A percentile compares a stretch with the other conserved stretches of the same genome.
These are phyloP conservation scores for Stegodyphus mimosarum DNA, from an alignment of 1,140 invertebrate genomes.

Conservation along the genomic window DNA sequence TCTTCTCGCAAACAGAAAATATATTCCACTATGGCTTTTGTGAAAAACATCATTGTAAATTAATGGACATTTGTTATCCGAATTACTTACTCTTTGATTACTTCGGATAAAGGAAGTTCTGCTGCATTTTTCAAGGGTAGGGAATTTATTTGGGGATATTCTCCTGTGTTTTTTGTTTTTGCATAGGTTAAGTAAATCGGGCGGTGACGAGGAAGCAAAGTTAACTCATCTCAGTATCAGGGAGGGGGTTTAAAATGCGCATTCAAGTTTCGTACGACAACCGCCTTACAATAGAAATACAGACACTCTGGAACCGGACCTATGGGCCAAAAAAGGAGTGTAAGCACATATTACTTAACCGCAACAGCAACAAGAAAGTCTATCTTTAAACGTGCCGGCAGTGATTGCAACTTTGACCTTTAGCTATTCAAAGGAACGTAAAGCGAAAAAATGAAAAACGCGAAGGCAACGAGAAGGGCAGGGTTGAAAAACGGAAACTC, in stretches of 20 bases:
- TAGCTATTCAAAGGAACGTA: slow-evolving; percentile 23
- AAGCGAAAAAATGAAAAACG: slow-evolving; percentile 21
- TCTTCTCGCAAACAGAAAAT: too few species aligned
- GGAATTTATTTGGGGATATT: too few species aligned
- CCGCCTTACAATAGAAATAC: slow-evolving; percentile 20
- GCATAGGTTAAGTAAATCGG: too few species aligned
- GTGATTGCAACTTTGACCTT: slow-evolving; percentile 45
- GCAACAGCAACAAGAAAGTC: slow-evolving; percentile 17
- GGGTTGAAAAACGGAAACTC: slow-evolving; percentile 19
- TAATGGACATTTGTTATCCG: too few species aligned
- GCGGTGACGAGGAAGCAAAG: too few species aligned
- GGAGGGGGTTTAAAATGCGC: neutral
- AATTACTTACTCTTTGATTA: too few species aligned
- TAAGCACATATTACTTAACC: slow-evolving; percentile 1
- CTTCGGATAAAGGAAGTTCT: too few species aligned
- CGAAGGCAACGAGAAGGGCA: slow-evolving; percentile 19
- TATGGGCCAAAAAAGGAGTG: slow-evolving; percentile 34
- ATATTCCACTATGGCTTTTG: too few species aligned
- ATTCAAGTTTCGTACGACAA: slow-evolving; percentile 7
- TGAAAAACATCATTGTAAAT: too few species aligned
- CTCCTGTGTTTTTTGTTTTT: too few species aligned
- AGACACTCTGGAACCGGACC: slow-evolving; percentile 48
- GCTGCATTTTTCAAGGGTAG: too few species aligned
- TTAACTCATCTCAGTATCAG: too few species aligned
- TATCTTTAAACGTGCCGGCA: slow-evolving; percentile 33